A percentile compares a stretch with the other conserved stretches of the same genome.
Conservation (phyloP, 2,113 vertebrate genomes). For the Irena cyanogastra region DNA sequence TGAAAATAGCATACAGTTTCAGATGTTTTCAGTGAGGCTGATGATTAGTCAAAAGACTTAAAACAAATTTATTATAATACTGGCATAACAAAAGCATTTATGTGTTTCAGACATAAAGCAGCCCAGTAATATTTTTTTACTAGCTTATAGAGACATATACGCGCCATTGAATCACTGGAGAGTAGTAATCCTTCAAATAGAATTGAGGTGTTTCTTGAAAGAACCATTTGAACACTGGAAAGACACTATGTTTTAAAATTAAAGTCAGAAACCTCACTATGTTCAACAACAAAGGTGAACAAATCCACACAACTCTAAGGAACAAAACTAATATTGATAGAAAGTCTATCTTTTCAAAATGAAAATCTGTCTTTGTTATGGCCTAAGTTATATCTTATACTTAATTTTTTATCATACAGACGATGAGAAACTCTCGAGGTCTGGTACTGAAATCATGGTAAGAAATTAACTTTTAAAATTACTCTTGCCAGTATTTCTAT, state of each 20-base stretch:
- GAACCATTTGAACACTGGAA: not conserved
- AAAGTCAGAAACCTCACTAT: not conserved
- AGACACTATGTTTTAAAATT: not conserved
- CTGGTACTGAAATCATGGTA: not conserved
- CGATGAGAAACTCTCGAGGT: not conserved
- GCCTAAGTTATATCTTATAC: not conserved
- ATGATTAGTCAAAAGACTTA: not conserved
- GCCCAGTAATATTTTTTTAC: not conserved
- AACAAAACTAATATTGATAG: not conserved
- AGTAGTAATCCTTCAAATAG: not conserved
- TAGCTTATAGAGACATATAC: not conserved
- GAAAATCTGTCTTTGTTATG: not conserved
- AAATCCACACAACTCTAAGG: not conserved
- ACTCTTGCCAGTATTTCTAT: not conserved
- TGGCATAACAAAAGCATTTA: not conserved
- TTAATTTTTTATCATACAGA: not conserved
- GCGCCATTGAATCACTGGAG: not conserved
- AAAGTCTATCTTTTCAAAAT: too few species aligned
- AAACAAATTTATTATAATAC: not conserved
- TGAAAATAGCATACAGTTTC: not conserved
- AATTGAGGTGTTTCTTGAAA: not conserved
- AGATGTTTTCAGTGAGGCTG: not conserved
- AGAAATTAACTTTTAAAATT: not conserved
- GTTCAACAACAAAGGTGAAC: not conserved
- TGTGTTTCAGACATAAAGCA: not conserved